Evolutionary conservation across 2,113 vertebrate genomes (phyloP).

Genomic region (Lasiurus borealis): DNA sequence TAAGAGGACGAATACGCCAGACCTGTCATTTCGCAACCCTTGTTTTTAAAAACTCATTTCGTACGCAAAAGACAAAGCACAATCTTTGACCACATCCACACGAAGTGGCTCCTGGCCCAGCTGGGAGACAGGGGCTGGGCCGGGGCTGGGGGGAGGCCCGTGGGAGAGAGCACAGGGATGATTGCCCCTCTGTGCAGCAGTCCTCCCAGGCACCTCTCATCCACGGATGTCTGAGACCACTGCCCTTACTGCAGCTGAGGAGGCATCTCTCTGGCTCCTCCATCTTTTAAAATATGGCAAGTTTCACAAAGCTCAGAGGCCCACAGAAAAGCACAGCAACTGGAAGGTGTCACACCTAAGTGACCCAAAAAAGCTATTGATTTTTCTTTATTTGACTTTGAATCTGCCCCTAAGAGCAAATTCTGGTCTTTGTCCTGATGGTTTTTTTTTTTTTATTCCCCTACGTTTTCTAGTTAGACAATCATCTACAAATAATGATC

Average conservation of each 20-base stretch:
- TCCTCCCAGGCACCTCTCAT: not conserved
- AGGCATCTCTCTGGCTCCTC: not conserved
- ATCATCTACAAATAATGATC: constrained; percentile 65
- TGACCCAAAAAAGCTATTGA: not conserved
- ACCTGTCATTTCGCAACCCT: not conserved
- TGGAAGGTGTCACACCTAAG: constrained; percentile 44
- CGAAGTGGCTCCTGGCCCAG: not conserved
- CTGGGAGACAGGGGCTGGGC: not conserved
- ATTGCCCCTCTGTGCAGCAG: not conserved
- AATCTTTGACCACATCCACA: constrained; percentile 24
- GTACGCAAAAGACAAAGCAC: constrained; percentile 60
- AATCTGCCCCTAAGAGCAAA: constrained; percentile 31
- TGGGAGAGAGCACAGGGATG: no score
- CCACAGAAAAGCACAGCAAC: constrained; percentile 64
- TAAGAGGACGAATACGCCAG: not conserved
- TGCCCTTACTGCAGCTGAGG: not conserved
- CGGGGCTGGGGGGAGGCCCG: no score
- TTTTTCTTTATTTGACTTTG: not conserved
- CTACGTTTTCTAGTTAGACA: constrained; percentile 74
- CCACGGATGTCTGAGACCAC: not conserved
- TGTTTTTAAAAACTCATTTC: constrained; percentile 51
- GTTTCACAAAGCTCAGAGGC: constrained; percentile 27
- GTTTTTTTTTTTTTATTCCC: not conserved
- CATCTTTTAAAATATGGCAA: constrained; percentile 27
- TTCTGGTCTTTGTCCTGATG: constrained; percentile 30